A percentile compares a stretch with the other conserved stretches of the same genome.
phyloP scores from a whole-genome alignment of 2,113 vertebrate species.

The Scolopax mira region DNA sequence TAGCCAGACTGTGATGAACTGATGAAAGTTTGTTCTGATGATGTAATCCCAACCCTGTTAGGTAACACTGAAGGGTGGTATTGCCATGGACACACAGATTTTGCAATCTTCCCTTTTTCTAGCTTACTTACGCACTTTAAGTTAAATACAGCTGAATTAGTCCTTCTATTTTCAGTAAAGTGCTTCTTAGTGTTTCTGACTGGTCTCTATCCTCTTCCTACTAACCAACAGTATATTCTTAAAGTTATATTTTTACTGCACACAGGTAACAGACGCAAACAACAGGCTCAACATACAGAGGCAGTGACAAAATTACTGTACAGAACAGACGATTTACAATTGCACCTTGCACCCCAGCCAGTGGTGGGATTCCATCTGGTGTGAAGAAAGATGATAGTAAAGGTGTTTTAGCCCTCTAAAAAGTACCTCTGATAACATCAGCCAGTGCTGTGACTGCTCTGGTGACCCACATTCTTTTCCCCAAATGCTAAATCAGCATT shows the following conservation, averaged over 20 bases:
- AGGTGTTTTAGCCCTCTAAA: background rate
- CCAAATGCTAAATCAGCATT: background rate
- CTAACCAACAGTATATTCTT: background rate
- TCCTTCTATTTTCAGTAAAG: background rate
- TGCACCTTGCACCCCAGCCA: background rate
- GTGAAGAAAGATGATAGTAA: background rate
- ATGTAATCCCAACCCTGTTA: background rate
- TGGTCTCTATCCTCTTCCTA: background rate
- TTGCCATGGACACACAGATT: background rate
- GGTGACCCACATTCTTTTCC: background rate
- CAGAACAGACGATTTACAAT: background rate
- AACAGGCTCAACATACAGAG: background rate
- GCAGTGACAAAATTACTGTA: background rate
- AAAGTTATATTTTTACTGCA: background rate
- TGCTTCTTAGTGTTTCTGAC: background rate
- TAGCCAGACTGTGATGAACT: background rate
- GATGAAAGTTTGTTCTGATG: conserved; percentile 27
- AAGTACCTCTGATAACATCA: background rate
- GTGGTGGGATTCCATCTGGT: background rate
- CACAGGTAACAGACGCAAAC: background rate
- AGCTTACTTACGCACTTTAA: background rate
- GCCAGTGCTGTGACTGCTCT: background rate
- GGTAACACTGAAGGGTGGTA: background rate
- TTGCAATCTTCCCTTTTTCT: conserved; percentile 21
- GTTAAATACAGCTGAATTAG: background rate